Percentiles rank a stretch among this genome's conserved stretches.
Evolutionary conservation across 53 echinoderm and acorn worm genomes (phyloP).

Genomic region (Pentamera pediparva): DNA sequence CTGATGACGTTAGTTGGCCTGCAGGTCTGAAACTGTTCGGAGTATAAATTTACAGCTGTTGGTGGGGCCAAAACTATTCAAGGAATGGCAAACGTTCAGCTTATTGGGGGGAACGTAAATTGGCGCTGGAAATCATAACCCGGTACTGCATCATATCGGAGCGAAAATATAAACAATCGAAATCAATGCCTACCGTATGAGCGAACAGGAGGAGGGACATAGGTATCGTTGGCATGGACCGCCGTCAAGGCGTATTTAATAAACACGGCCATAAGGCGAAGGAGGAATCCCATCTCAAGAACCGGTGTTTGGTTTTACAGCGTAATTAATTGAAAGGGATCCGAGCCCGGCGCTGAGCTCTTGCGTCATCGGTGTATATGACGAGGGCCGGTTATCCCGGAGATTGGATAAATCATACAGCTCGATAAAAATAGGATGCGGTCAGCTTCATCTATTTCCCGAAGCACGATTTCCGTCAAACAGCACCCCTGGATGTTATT

Average conservation of each 20-base stretch:
- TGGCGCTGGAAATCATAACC: constrained; percentile 12
- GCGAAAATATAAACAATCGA: constrained; percentile 13
- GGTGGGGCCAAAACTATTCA: constrained; percentile 20
- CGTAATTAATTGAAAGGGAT: constrained; percentile 28
- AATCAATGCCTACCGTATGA: no score
- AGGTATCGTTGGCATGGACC: no score
- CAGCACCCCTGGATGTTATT: no score
- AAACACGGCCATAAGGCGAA: background rate
- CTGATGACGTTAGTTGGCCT: constrained; percentile 27
- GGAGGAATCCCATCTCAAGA: background rate
- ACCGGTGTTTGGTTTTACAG: constrained; percentile 3
- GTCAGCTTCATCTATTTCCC: background rate
- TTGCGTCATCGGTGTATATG: constrained; percentile 15
- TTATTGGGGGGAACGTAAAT: constrained; percentile 6
- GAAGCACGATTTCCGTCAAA: no score
- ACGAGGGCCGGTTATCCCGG: background rate
- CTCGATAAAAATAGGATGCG: background rate
- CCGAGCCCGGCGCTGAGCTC: background rate
- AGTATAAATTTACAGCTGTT: constrained; percentile 33
- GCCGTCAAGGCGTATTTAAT: no score
- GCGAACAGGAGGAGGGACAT: no score
- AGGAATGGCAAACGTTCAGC: constrained; percentile 32
- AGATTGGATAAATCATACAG: constrained; percentile 1
- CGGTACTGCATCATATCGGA: background rate
- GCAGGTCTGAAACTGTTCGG: constrained; percentile 12